Evolutionary conservation across 2,888 invertebrate genomes (phyloP), one percentile per base, ranked within the genome.

Genomic region (Subacronicta megacephala): DNA sequence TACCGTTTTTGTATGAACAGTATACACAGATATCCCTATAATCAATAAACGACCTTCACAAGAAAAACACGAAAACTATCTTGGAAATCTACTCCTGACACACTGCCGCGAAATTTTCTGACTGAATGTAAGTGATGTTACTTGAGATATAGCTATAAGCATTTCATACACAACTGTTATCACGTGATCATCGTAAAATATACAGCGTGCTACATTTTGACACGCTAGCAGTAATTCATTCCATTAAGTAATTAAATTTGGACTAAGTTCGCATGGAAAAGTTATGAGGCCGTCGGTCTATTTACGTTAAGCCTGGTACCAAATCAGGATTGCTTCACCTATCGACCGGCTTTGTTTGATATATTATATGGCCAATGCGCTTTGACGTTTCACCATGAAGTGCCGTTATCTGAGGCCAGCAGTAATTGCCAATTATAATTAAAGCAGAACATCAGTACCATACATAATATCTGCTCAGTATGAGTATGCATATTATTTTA

Each of bases 161-260:
- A 79, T 83, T 83, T 84, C 83, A 84, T 85, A 85, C 81, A 84
- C 81, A 82, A 77, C 82, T 83, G 79, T 83, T 87, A 88, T 89
- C 85, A 88, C 85, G 85, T 82, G 87, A 84, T 75, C 76, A 74
- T 84, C 89, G 80, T 89, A 87, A 90, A 89, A 85, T 81, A 82
- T 87, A 92, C 87, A 88, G 90, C 62, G 61, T 86, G 91, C 74
- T 88, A 71, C 78, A 75, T 76, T 88, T 84, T 78, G 65, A 72
- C 62, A 56, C 66, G 55, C 58, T 44, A 67, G 52, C 61, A 53
- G 63, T 59, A 72, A 64, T 76, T 72, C 63, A 69, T 68, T 66
- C 62, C 50, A 61, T 47, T 70, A 63, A 67, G 63, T 72, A 56
- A 62, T 45, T 54, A 62, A 66, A 44, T 46, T 49, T 44, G 55